Conservation (phyloP, 2,888 invertebrate genomes). For the Caenorhabditis sulstoni region DNA sequence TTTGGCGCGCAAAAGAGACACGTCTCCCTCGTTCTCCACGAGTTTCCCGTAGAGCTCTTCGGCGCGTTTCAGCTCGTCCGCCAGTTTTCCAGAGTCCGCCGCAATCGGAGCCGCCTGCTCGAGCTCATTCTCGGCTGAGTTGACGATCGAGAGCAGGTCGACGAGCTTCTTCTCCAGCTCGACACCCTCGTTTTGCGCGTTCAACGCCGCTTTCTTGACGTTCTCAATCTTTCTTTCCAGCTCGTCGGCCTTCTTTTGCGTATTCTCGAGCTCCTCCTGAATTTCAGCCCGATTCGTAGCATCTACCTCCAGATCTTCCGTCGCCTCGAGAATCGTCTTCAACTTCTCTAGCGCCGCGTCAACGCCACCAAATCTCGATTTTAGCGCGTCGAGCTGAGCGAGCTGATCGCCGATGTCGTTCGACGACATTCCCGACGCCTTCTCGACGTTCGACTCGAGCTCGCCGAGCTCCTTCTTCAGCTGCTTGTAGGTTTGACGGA, state of each 20-base stretch:
- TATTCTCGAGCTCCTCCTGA: conserved; percentile 57
- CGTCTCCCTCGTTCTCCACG: conserved; percentile 92
- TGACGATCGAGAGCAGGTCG: conserved; percentile 52
- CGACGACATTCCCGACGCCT: conserved; percentile 56
- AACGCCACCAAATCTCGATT: conserved; percentile 53
- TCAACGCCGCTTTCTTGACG: conserved; percentile 65
- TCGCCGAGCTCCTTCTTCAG: conserved; percentile 61
- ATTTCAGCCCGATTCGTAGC: conserved; percentile 64
- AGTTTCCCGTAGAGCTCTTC: conserved; percentile 91
- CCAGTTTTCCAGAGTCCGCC: conserved; percentile 89
- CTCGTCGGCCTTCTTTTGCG: conserved; percentile 64
- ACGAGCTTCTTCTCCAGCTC: conserved; percentile 66
- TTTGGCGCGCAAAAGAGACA: conserved; percentile 83
- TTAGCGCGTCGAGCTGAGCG: conserved; percentile 45
- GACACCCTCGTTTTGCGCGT: conserved; percentile 60
- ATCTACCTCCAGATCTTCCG: conserved; percentile 61
- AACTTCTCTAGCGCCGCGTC: conserved; percentile 45
- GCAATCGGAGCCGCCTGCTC: conserved; percentile 85
- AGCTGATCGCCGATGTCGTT: conserved; percentile 63
- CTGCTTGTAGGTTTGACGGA: conserved; percentile 13
- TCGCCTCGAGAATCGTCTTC: conserved; percentile 29
- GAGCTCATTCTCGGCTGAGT: conserved; percentile 55
- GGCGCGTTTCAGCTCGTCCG: conserved; percentile 85
- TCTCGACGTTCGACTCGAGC: conserved; percentile 65
- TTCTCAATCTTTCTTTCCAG: conserved; percentile 64